Evolutionary conservation across 2,113 vertebrate species (phyloP), one percentile per base, ranked within the genome.

Genomic region (Parus major): DNA sequence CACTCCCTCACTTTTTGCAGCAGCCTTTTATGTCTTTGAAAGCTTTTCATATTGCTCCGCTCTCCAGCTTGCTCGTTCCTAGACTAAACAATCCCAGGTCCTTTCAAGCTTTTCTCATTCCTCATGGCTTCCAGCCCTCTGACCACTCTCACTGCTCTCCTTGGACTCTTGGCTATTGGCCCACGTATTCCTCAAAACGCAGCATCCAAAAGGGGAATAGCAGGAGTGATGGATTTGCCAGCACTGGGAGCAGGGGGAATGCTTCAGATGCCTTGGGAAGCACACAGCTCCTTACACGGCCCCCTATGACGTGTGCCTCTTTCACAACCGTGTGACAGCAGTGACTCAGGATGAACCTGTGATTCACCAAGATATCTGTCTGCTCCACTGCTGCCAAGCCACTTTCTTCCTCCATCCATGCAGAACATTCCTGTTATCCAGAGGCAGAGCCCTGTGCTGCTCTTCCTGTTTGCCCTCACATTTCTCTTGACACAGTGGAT

Each of bases 51-150:
- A 82, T 46, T 13, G 15, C 23, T 11, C 14, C 33, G 29, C n/a
- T 4, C 9, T 46, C 53, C 71, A 82, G 85, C 70, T 47, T 76
- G 46, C 27, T 82, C 57, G 10, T 63, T 80, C 60, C 72, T 92
- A 96, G 96, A 97, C 96, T 96, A 96, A 97, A 96, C 95, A 97
- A 88, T 63, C 72, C 35, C 8, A 4, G 16, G 57, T 90, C 68
- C 88, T 60, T 87, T 55, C 84, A 79, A 89, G 82, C 75, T 57
- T 66, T 95, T 60, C 88, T 95, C 88, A 95, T 90, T 93, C 68
- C 82, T 93, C 72, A 59, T 2, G 14, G 23, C 83, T 94, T 90
- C 90, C 95, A 95, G 73, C 70, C n/a, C 65, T 87, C 90, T 88
- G 86, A 91, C 69, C 16, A 5, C 65, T 86, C 92, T 82, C 16